Conservation (phyloP, 2,888 invertebrate genomes). For the Oithona nana region DNA sequence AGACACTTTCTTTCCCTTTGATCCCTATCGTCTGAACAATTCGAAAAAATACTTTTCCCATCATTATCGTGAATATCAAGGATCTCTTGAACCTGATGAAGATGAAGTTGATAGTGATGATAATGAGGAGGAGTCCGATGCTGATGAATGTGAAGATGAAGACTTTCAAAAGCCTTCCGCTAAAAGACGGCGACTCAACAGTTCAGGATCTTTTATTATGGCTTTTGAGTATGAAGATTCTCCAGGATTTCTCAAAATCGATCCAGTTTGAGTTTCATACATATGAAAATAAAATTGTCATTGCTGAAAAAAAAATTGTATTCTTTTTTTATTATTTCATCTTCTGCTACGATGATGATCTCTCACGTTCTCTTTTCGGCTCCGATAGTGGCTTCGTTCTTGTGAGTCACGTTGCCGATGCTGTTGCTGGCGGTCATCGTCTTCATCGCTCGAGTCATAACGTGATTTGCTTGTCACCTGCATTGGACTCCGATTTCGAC, state of each 20-base stretch:
- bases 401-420: no score
- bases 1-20: conserved; percentile 64
- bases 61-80: conserved; percentile 35
- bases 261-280: no score
- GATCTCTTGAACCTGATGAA: conserved; percentile 27
- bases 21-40: conserved; percentile 52
- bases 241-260: conserved; percentile 4
- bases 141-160: conserved; percentile 21
- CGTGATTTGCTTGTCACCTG: no score
- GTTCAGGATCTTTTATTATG: background rate
- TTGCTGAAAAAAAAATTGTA: no score
- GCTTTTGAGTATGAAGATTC: background rate
- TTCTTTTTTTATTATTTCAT: no score
- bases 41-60: conserved; percentile 26
- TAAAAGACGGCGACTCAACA: conserved; percentile 5
- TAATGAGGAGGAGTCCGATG: conserved; percentile 22
- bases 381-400: no score
- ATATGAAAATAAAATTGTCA: no score
- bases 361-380: no score
- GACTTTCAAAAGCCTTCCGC: background rate
- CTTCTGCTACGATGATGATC: no score
- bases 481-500: no score
- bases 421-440: no score
- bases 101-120: conserved; percentile 17
- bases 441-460: no score